Evolutionary conservation across 2,113 vertebrate species (phyloP), one percentile per base, ranked within the genome.

Genomic region (Grammomys surdaster): DNA sequence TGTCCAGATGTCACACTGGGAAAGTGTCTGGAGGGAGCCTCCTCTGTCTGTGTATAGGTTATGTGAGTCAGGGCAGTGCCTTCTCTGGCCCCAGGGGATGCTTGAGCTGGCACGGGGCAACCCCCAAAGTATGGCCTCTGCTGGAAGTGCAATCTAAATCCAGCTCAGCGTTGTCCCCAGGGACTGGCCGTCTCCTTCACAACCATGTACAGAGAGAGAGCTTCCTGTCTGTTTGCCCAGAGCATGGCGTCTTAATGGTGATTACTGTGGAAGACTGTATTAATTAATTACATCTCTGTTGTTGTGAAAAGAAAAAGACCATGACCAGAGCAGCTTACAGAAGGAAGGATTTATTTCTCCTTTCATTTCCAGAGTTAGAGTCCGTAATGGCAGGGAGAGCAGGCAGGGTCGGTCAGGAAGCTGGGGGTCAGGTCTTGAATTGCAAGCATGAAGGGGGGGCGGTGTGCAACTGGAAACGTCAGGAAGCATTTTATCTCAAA

Each of bases 51-150:
- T 12, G 26, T 40, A 40, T 17, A 11, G 81, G 26, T 12, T 36
- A n/a, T 0, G 0, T 36, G 43, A 20, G 19, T 13, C 65, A 31
- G 22, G 36, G 22, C n/a, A 46, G 13, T 36, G 22, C 46, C 43
- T 87, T 43, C 36, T 89, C 9, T 43, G 51, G 51, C 3, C 48
- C 22, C 43, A 36, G 58, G 78, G 9, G 58, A 40, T 16, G 20
- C 28, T 0, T 0, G n/a, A 80, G 72, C 51, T 46, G 19, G 63
- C 46, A 87, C 13, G 70, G 28, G 43, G 63, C 1, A 6, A 11
- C 22, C 14, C 0, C 6, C 17, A 36, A n/a, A 24, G 10, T 1
- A 33, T 14, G 63, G 26, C 43, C 43, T 56, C 40, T 16, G 33
- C 36, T 63, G 7, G 19, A 58, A n/a, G 9, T 73, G 5, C 20